These are phyloP conservation scores for Catharus fuscescens DNA, from an alignment of 2,113 vertebrate genomes.

Conservation along the genomic window DNA sequence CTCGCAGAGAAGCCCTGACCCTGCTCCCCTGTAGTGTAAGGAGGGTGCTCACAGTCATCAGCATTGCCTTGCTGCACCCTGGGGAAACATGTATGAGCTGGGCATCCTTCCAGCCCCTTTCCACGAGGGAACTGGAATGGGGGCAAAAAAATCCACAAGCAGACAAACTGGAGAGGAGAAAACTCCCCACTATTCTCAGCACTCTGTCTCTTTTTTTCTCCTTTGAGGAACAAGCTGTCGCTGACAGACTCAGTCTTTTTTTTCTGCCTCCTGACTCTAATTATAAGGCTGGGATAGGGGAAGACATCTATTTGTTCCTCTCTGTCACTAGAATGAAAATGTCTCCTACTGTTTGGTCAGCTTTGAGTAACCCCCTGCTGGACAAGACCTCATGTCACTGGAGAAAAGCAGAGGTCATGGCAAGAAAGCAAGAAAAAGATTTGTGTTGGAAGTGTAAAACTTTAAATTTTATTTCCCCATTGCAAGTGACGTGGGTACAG, in stretches of 20 bases:
- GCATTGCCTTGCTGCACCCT: background rate
- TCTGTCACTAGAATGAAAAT: background rate
- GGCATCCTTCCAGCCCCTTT: background rate
- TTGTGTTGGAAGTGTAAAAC: background rate
- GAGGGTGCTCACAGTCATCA: background rate
- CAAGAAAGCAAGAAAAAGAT: background rate
- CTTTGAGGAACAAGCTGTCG: background rate
- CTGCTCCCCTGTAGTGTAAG: background rate
- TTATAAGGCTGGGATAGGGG: background rate
- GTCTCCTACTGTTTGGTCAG: background rate
- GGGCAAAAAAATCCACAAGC: background rate
- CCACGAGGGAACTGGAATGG: fast-evolving
- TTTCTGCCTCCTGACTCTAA: background rate
- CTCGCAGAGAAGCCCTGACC: background rate
- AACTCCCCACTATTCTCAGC: background rate
- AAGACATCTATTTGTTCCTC: background rate
- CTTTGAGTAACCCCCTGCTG: background rate
- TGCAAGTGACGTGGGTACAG: background rate
- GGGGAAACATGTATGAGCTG: fast-evolving
- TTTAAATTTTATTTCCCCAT: background rate
- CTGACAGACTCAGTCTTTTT: background rate
- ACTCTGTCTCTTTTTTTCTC: background rate
- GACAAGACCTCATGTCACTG: background rate
- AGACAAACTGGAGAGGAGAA: background rate
- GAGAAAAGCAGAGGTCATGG: background rate